Evolutionary conservation across 1,140 invertebrate genomes (phyloP).

Genomic region (Lethocerus indicus): DNA sequence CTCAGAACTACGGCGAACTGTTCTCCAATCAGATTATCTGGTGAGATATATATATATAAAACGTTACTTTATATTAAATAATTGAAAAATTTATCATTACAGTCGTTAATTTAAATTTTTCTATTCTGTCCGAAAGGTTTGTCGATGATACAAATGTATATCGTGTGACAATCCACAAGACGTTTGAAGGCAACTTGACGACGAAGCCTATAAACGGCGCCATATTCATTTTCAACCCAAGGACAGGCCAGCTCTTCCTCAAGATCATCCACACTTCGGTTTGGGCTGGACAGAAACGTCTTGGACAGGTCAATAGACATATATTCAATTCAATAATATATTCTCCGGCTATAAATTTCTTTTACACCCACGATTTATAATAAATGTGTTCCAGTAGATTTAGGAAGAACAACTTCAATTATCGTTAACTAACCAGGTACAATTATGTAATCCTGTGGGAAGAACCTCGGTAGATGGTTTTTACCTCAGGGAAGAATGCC

Average conservation of each 20-base stretch:
- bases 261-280: constrained; percentile 99
- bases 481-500: too few species aligned
- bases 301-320: constrained; percentile 58
- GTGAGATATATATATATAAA: constrained; percentile 26
- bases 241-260: constrained; percentile 97
- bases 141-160: constrained; percentile 99
- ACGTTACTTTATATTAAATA: too few species aligned
- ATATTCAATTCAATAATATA: too few species aligned
- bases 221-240: constrained; percentile 99
- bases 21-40: constrained; percentile 99
- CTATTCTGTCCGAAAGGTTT: constrained; percentile 42
- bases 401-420: too few species aligned
- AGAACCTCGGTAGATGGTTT: too few species aligned
- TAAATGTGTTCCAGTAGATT: too few species aligned
- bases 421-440: too few species aligned
- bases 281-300: constrained; percentile 94
- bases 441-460: too few species aligned
- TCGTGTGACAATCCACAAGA: constrained; percentile 98
- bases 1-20: constrained; percentile 98
- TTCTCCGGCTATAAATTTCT: too few species aligned
- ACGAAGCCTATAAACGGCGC: constrained; percentile 99
- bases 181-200: constrained; percentile 98
- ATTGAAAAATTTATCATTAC: too few species aligned
- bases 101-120: too few species aligned
- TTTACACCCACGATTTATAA: too few species aligned